Conservation (phyloP, 2,797 vertebrate species). For the Leptoclinus maculatus region DNA sequence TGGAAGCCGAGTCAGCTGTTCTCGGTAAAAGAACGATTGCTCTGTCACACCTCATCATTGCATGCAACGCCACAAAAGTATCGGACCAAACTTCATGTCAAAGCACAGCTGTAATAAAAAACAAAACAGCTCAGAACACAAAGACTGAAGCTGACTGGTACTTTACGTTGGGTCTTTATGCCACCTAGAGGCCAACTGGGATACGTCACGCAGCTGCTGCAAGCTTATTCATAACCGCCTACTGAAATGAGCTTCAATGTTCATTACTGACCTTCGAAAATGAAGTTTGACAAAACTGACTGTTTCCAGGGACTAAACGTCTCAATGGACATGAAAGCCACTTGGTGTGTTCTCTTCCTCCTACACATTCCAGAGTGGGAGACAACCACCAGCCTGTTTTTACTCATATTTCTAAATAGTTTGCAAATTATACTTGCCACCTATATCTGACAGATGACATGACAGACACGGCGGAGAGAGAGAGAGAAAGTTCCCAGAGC, state of each 20-base stretch:
- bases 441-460: not conserved
- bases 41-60: not conserved
- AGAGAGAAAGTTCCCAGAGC: not conserved
- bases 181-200: constrained; percentile 65
- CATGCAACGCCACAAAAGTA: not conserved
- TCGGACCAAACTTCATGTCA: not conserved
- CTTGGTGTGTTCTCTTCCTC: not conserved
- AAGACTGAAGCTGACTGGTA: not conserved
- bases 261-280: not conserved
- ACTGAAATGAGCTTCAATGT: not conserved
- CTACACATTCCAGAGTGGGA: not conserved
- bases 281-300: not conserved
- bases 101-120: not conserved
- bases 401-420: not conserved
- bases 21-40: not conserved
- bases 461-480: not conserved
- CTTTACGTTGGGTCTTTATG: constrained; percentile 45
- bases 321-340: not conserved
- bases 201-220: not conserved
- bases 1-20: not conserved
- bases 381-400: not conserved
- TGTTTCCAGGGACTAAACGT: not conserved
- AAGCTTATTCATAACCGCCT: not conserved
- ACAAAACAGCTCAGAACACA: not conserved
- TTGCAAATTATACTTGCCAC: not conserved